These are phyloP conservation scores for Procambarus clarkii DNA, from an alignment of 1,140 invertebrate genomes.

Conservation along the genomic window DNA sequence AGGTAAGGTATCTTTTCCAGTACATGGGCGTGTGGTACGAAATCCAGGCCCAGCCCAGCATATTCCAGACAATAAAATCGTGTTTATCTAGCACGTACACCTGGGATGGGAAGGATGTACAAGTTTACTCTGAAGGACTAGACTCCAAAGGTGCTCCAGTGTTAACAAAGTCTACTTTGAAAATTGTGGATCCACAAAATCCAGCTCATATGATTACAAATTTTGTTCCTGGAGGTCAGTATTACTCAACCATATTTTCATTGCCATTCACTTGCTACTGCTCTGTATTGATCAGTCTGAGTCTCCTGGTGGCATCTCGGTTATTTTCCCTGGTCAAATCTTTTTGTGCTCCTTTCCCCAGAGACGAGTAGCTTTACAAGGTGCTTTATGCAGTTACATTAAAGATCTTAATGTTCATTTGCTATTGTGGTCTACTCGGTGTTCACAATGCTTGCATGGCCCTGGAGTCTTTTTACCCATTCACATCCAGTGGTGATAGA, in stretches of 20 bases:
- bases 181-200: slow-evolving; percentile 17
- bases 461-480: no score
- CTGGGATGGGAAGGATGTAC: neutral
- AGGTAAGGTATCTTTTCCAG: neutral
- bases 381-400: no score
- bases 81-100: slow-evolving; percentile 25
- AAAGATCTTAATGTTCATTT: no score
- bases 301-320: neutral
- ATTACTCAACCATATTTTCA: neutral
- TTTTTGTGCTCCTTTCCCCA: neutral
- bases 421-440: no score
- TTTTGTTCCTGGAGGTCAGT: neutral
- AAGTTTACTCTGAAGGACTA: slow-evolving; percentile 17
- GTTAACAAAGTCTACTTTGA: neutral
- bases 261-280: neutral
- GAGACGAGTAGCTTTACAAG: neutral
- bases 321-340: neutral
- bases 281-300: neutral
- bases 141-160: slow-evolving; percentile 9
- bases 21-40: slow-evolving; percentile 43
- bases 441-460: no score
- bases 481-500: no score
- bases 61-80: slow-evolving; percentile 38
- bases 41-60: slow-evolving; percentile 34
- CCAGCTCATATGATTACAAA: neutral